phyloP scores from a whole-genome alignment of 2,888 invertebrate species.

The Archaeoteleia sp. region DNA sequence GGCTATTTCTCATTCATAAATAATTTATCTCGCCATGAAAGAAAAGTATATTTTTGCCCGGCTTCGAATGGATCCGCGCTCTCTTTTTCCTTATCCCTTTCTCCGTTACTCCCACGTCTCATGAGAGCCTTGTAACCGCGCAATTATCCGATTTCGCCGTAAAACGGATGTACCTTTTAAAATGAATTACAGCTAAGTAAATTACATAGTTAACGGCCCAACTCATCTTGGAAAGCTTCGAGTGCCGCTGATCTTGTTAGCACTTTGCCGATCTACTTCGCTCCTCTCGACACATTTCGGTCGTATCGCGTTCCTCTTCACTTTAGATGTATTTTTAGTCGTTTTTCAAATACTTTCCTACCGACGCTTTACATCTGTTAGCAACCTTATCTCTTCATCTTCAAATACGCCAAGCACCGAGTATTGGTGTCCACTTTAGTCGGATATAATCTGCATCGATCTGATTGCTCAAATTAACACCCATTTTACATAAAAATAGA shows the following conservation, averaged over 20 bases:
- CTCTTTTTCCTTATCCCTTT: not conserved
- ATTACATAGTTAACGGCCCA: conserved; percentile 45
- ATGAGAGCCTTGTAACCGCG: conserved; percentile 14
- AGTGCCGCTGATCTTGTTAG: conserved; percentile 48
- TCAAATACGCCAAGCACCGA: conserved; percentile 12
- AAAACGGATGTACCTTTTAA: conserved; percentile 56
- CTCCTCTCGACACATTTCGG: conserved; percentile 27
- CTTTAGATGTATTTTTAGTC: conserved; percentile 34
- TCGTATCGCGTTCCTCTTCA: conserved; percentile 30
- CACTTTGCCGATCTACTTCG: conserved; percentile 33
- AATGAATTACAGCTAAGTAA: conserved; percentile 54
- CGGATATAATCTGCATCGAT: not conserved
- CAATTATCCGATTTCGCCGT: conserved; percentile 55
- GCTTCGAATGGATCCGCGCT: not conserved
- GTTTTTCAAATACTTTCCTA: conserved; percentile 35
- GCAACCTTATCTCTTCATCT: conserved; percentile 9
- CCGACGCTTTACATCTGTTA: conserved; percentile 26
- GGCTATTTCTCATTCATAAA: conserved; percentile 50
- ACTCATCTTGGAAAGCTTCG: conserved; percentile 42
- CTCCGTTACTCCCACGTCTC: not conserved
- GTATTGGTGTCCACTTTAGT: not conserved
- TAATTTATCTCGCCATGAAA: conserved; percentile 33
- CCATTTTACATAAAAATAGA: too few relatives aligned
- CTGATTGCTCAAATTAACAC: too few relatives aligned
- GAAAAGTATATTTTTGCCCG: conserved; percentile 14